Conservation (phyloP, 1,140 invertebrate species). For the Nephila pilipes region DNA sequence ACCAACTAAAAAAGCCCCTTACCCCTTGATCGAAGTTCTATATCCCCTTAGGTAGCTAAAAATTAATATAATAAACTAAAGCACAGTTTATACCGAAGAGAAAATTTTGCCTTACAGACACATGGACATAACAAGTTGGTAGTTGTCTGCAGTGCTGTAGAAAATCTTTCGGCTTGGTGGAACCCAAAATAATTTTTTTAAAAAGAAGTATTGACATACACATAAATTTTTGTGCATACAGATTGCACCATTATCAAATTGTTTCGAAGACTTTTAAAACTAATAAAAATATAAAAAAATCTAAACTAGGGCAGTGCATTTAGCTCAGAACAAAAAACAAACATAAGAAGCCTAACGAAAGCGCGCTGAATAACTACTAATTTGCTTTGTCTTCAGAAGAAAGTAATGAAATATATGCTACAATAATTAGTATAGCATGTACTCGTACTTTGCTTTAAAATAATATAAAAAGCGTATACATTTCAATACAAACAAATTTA, state of each 20-base stretch:
- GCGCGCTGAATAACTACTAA: conserved; percentile 14
- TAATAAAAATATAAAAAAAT: neutral
- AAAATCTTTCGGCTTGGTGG: neutral
- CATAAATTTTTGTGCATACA: neutral
- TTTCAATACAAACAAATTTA: neutral
- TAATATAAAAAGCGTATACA: conserved; percentile 15
- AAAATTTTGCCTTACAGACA: conserved; percentile 56
- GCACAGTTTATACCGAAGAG: conserved; percentile 22
- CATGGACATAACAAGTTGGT: conserved; percentile 57
- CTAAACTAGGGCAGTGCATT: neutral
- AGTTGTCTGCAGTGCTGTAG: conserved; percentile 34
- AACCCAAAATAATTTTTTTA: neutral
- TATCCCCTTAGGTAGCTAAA: too few relatives aligned
- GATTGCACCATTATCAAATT: neutral
- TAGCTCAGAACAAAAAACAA: conserved; percentile 37
- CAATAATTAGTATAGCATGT: neutral
- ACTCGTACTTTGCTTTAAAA: conserved; percentile 7
- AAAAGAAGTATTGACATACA: conserved; percentile 26
- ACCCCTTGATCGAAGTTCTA: too few relatives aligned
- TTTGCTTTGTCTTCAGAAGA: conserved; percentile 17
- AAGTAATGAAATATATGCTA: neutral
- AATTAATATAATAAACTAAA: conserved; percentile 51
- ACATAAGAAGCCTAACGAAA: neutral
- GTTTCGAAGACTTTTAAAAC: neutral
- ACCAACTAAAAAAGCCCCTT: too few relatives aligned